Evolutionary conservation across 2,113 vertebrate genomes (phyloP).

Genomic region (Dromiciops gliroides): DNA sequence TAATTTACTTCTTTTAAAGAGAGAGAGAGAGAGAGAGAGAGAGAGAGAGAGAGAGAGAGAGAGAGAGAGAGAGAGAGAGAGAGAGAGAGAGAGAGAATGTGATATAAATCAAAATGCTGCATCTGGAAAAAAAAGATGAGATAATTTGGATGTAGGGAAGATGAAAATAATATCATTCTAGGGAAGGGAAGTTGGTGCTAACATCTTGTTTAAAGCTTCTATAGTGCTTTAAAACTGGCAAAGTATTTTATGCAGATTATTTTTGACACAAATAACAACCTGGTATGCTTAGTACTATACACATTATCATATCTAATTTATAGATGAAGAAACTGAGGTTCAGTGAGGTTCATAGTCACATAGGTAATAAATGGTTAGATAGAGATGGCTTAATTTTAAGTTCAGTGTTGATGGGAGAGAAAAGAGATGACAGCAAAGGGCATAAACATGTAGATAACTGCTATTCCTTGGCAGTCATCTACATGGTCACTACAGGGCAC

Average conservation of each 20-base stretch:
- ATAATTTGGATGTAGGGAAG: background rate
- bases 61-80: too few species aligned
- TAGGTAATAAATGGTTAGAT: background rate
- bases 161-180: background rate
- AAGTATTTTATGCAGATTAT: background rate
- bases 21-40: too few species aligned
- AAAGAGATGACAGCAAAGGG: background rate
- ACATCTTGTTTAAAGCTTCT: background rate
- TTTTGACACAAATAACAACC: background rate
- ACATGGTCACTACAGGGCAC: background rate
- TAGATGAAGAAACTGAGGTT: background rate
- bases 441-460: background rate
- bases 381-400: background rate
- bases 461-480: background rate
- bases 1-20: background rate
- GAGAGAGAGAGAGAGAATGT: too few species aligned
- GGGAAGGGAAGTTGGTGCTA: background rate
- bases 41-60: too few species aligned
- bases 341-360: background rate
- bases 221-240: background rate
- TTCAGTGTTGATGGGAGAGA: background rate
- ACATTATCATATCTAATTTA: background rate
- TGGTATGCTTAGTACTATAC: background rate
- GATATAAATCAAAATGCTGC: background rate
- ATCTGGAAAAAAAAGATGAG: background rate